These are phyloP conservation scores for Syngnathus rostellatus DNA, from an alignment of 2,797 vertebrate genomes.

Conservation along the genomic window DNA sequence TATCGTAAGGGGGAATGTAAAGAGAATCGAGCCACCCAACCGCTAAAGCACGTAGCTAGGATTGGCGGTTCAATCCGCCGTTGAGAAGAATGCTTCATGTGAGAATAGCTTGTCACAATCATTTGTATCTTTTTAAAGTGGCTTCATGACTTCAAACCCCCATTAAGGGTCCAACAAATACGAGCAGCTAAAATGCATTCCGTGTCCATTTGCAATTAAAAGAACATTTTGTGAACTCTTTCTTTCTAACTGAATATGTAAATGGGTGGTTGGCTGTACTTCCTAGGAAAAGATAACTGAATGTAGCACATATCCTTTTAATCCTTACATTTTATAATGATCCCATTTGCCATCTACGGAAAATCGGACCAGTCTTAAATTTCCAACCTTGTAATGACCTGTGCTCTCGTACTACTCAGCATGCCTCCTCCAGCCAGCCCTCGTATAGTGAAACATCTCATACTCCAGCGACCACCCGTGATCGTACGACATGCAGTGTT, in stretches of 20 bases:
- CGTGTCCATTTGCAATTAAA: constrained; percentile 39
- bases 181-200: constrained; percentile 61
- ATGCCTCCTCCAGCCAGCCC: constrained; percentile 24
- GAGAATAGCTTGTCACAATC: background rate
- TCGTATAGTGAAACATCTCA: constrained; percentile 16
- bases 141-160: constrained; percentile 8
- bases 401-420: constrained; percentile 13
- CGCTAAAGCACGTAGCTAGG: background rate
- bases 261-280: constrained; percentile 39
- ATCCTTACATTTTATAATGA: constrained; percentile 42
- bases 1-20: constrained; percentile 25
- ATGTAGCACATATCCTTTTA: constrained; percentile 51
- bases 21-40: too few species aligned
- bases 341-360: constrained; percentile 49
- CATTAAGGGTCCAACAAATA: constrained; percentile 26
- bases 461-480: constrained; percentile 18
- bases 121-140: background rate
- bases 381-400: constrained; percentile 16
- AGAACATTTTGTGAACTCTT: constrained; percentile 25
- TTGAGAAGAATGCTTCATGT: background rate
- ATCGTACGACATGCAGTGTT: constrained; percentile 40
- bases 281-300: constrained; percentile 36
- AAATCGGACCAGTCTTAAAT: constrained; percentile 20
- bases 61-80: background rate
- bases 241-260: constrained; percentile 56